Evolutionary conservation across 2,888 invertebrate genomes (phyloP), one percentile per base, ranked within the genome.

Genomic region (Entomobrya multifasciata): DNA sequence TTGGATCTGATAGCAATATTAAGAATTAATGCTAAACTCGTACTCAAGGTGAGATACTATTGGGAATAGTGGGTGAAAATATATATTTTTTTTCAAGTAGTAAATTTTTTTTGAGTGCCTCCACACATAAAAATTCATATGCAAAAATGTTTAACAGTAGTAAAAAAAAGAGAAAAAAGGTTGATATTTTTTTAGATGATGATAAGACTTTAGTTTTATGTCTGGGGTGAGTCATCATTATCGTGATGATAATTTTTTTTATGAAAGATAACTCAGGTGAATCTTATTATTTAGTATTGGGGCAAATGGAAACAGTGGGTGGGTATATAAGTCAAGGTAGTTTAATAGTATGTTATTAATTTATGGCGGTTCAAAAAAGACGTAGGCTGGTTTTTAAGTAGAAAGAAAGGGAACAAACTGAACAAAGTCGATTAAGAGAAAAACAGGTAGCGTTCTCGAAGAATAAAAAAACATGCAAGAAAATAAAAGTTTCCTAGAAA

Each of bases 281-380:
- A 57, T 22, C 30, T n/a, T 17, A n/a, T 36, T 55, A 55, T 41
- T 57, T 74, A 8, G 36, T 36, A 27, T 55, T 47, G 76, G 76
- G 57, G 76, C 41, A 76, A 76, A 76, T 57, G 55, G 57, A 76
- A 55, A 76, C 76, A 8, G 76, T 76, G 57, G 76, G 76, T 76
- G n/a, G n/a, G 76, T 30, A 76, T 57, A 13, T 76, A 76, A 76
- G 76, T 76, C 76, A 55, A 76, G 76, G 76, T 57, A 55, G 76
- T 55, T 76, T 76, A 74, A 76, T 76, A 17, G 22, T 76, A 17
- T 6, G 22, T 57, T 52, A 27, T 52, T 72, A 74, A 52, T 55
- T 52, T n/a, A 41, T 41, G 27, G 20, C 36, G 10, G 2, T 20
- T n/a, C n/a, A n/a, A n/a, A n/a, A n/a, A n/a, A n/a, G n/a, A 55